Base-by-base conservation (phyloP, 2,888 invertebrate species). In the Phalera bucephala region DNA sequence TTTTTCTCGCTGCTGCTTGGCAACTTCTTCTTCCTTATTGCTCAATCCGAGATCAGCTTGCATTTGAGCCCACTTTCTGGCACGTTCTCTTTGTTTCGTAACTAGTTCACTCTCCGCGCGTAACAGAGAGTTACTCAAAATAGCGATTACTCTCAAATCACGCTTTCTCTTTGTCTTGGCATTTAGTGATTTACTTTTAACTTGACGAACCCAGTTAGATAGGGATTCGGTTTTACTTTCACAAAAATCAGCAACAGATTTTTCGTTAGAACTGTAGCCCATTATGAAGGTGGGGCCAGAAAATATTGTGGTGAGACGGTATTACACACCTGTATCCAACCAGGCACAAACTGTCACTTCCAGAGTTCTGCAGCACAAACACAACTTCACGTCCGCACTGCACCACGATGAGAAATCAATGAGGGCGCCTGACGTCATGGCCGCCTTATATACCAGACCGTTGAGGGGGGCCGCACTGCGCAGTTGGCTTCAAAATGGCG, bases 141-240 rank as follows among this genome's bases (percentile, higher is more conserved):
- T 91, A 55, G 93, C 93, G 75, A 93, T 92, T 56, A 93, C 82
- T 55, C 93, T 90, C 48, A 93, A 78, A 73, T 93, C 91, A 61
- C 91, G 91, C 56, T 90, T 91, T 65, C 87, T 91, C 79, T 86
- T 91, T 64, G 88, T 86, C 74, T 91, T 91, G 59, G 90, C 91
- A 60, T 76, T 86, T 49, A 79, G 64, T 66, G 92, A 92, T 86
- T 93, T 93, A 72, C 76, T 83, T 80, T 91, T 91, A 58, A 93
- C 91, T 86, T 91, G 87, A 41, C 85, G 90, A 66, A 93, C 93
- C 93, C 93, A 93, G 57, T 91, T 89, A 60, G 86, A 80, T 52
- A 92, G 79, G 69, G 91, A 90, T 73, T 88, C 89, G 20, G 90
- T 88, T 89, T 91, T 91, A 78, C 88, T 87, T 81, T 87, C 88